Evolutionary conservation across 2,888 invertebrate species (phyloP), one percentile per base, ranked within the genome.

Genomic region (Bombyx huttoni): DNA sequence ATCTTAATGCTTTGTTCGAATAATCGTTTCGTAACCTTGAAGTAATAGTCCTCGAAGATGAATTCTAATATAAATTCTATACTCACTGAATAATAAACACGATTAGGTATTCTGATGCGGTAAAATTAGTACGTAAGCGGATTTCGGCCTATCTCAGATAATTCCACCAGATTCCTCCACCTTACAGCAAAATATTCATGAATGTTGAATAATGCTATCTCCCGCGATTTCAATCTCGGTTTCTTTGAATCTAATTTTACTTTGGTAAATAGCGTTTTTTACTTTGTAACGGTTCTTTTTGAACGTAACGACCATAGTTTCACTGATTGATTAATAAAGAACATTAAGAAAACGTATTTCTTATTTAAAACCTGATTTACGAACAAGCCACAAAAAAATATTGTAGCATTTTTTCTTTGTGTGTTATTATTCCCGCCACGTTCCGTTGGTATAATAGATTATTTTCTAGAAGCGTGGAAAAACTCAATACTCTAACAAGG

Each of bases 31-130:
- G 7, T 40, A 40, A 8, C 8, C 12, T 12, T 10, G 6, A 40
- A 40, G 40, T 3, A 40, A 40, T 12, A 40, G 40, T 40, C 7
- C 12, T 7, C 8, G 33, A n/a, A 33, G 24, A 48, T 40, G 40
- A 10, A 40, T 40, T 10, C 9, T 7, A 40, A 40, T 40, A 40
- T 40, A 12, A 40, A 40, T 40, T 12, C 40, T 40, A 10, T 40
- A 40, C 12, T 40, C 9, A 40, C 40, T 40, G 40, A 46, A 34
- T 49, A 49, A 51, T 49, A 49, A 53, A 53, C 51, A 33, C 50
- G 48, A 46, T 50, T 50, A 53, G 33, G 46, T 50, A 53, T 52
- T 50, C 47, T n/a, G 48, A 13, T 53, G 34, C 35, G 34, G 52
- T 47, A 35, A 35, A 49, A 51, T 49, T 47, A 24, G 33, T 13